A percentile compares a stretch with the other conserved stretches of the same genome.
Evolutionary conservation across 2,888 invertebrate species (phyloP).

Genomic region (Cenopis cana): DNA sequence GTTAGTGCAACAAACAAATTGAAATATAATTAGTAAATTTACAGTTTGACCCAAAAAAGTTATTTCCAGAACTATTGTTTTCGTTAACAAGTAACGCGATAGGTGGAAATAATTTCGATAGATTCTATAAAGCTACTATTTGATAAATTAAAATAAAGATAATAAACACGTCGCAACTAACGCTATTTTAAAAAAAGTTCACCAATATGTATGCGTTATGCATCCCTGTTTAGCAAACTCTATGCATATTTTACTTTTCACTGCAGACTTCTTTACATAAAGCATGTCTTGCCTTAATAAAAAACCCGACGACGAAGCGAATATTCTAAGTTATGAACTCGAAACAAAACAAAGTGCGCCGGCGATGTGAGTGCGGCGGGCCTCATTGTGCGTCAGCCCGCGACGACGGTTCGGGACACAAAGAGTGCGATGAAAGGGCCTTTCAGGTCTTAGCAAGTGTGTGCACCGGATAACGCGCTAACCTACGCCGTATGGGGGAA

Average conservation of each 20-base stretch:
- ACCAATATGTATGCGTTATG: neutral
- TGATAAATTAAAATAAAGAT: too few species aligned
- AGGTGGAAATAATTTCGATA: too few species aligned
- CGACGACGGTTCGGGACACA: constrained; percentile 17
- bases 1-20: too few species aligned
- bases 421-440: constrained; percentile 14
- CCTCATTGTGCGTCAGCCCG: constrained; percentile 5
- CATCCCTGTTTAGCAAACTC: neutral
- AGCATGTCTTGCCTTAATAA: constrained; percentile 3
- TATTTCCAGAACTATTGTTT: too few species aligned
- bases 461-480: constrained; percentile 10
- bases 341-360: constrained; percentile 22
- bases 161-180: too few species aligned
- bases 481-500: neutral
- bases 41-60: too few species aligned
- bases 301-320: constrained; percentile 8
- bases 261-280: neutral
- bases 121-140: too few species aligned
- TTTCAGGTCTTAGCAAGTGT: constrained; percentile 3
- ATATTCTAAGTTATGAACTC: constrained; percentile 16
- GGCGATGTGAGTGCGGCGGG: constrained; percentile 7
- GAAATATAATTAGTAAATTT: too few species aligned
- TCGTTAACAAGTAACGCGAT: too few species aligned
- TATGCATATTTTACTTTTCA: neutral
- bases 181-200: too few species aligned